Percentiles rank a stretch among this genome's conserved stretches.
These are phyloP conservation scores for Butorides virescens DNA, from an alignment of 2,113 vertebrate species.

Conservation along the genomic window DNA sequence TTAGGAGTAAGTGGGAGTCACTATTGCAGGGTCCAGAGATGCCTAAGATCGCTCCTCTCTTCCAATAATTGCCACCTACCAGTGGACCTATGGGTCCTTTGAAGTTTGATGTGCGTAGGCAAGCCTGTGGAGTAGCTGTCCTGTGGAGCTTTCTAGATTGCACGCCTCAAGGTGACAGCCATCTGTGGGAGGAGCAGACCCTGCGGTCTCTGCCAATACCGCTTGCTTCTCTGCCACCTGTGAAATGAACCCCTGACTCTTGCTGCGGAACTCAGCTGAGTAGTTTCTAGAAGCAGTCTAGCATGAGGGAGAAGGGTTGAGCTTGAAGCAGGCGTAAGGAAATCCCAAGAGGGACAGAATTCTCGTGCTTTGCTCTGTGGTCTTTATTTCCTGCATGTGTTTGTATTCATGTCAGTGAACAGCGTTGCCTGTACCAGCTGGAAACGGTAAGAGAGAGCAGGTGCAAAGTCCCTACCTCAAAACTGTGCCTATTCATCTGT, in stretches of 20 bases:
- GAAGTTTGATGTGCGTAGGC: background rate
- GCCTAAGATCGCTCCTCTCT: background rate
- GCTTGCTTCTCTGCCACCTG: background rate
- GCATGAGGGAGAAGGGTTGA: background rate
- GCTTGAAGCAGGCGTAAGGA: background rate
- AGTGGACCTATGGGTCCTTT: accelerated
- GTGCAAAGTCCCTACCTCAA: background rate
- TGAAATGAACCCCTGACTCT: background rate
- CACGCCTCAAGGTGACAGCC: background rate
- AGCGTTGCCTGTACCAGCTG: background rate
- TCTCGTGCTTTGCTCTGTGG: background rate
- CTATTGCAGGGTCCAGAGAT: background rate
- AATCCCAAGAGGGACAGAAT: accelerated
- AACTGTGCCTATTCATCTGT: background rate
- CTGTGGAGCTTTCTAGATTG: background rate
- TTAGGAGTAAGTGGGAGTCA: background rate
- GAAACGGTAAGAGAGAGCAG: background rate
- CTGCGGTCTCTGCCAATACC: background rate
- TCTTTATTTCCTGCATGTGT: background rate
- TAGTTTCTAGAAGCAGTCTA: background rate
- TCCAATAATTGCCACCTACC: background rate
- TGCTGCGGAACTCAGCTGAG: accelerated
- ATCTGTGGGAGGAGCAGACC: background rate
- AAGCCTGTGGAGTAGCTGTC: background rate
- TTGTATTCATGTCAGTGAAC: background rate